Base-by-base conservation (phyloP, 53 echinoderm and acorn worm genomes). In the Henricia sp. region DNA sequence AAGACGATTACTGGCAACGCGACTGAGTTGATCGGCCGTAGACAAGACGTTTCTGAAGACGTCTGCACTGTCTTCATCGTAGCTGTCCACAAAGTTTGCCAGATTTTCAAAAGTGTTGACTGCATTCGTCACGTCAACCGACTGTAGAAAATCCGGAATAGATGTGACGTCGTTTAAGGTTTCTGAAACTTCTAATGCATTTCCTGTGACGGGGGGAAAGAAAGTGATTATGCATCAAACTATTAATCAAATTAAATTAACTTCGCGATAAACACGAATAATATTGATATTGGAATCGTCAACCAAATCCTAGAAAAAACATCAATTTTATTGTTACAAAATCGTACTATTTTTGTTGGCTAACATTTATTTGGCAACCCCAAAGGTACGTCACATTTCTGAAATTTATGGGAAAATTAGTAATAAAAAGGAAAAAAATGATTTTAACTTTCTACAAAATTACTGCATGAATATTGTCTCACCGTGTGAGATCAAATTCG, bases 91-190 rank as follows among this genome's bases (percentile, higher is more conserved):
- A 37, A 64, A 17, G 27, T 33, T 33, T 6, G 63, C 62, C 21
- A 78, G 78, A 17, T 34, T 78, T 5, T 2, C 29, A 14, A 78
- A 46, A 23, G 41, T 48, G 33, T 62, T 46, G 0, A 93, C 93
- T 0, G 88, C 77, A 27, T 60, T 44, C 0, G 83, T 44, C 38
- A 93, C 93, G 39, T 93, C 93, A 13, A 52, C 57, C 21, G 63
- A 85, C 37, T 40, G 72, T 9, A 93, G 57, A n/a, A 63, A 35
- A 6, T 2, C 50, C 0, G 93, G 71, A 16, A 50, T 48, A 34
- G 73, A 69, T n/a, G 93, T 93, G 41, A 93, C 68, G 1, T 38
- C 50, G 32, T 24, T 43, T 39, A 93, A 48, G 34, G 52, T 60
- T 27, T 46, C 36, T 2, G 90, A 86, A 23, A 92, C 86, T 6